phyloP scores from a whole-genome alignment of 1,140 invertebrate genomes.

The Triops cancriformis region DNA sequence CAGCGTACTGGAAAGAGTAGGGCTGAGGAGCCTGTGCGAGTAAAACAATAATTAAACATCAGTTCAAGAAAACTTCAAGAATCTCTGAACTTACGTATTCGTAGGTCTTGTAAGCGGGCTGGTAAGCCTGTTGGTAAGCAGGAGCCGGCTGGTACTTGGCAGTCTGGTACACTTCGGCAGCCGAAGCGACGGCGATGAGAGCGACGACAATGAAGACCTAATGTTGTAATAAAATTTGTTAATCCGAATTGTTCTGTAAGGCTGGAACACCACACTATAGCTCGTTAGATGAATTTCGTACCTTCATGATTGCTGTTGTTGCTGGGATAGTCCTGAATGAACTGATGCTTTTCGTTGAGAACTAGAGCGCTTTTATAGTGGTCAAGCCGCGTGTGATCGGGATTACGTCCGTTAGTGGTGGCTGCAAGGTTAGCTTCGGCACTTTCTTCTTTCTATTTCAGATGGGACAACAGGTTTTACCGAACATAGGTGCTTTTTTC shows the following conservation, averaged over 20 bases:
- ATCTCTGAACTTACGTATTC: not conserved
- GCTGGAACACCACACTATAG: not conserved
- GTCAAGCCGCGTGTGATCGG: not conserved
- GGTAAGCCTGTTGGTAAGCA: slow-evolving; percentile 7
- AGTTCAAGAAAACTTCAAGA: not conserved
- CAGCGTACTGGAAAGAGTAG: slow-evolving; percentile 64
- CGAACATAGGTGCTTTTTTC: not conserved
- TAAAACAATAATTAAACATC: not conserved
- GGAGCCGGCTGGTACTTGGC: slow-evolving; percentile 18
- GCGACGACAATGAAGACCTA: slow-evolving; percentile 7
- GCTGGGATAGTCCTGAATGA: not conserved
- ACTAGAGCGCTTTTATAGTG: not conserved
- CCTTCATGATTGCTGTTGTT: slow-evolving; percentile 17
- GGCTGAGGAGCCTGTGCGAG: slow-evolving; percentile 25
- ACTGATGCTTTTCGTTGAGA: not conserved
- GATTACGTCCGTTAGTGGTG: not conserved
- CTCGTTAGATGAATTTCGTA: not conserved
- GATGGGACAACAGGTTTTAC: not conserved
- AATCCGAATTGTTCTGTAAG: not conserved
- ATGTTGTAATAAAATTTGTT: not conserved
- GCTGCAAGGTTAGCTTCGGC: not conserved
- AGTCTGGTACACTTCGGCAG: not conserved
- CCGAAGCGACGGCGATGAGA: slow-evolving; percentile 7
- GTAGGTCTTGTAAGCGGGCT: not conserved
- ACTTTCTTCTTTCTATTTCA: not conserved